A percentile compares a stretch with the other conserved stretches of the same genome.
These are phyloP conservation scores for Aphelenchoides avenae DNA, from an alignment of 1,140 invertebrate genomes.

Conservation along the genomic window DNA sequence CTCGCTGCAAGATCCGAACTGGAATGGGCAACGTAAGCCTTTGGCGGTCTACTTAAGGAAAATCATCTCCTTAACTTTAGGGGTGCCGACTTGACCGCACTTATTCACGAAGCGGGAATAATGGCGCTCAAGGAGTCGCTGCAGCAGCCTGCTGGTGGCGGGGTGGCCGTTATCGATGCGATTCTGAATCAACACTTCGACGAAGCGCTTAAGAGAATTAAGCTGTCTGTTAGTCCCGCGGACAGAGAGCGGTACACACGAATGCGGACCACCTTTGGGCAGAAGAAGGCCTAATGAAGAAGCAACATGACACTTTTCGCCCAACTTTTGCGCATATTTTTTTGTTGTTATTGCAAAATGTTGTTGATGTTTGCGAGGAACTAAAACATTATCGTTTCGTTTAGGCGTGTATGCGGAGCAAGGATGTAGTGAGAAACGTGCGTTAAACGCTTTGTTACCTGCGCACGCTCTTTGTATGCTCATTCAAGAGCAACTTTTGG, in stretches of 20 bases:
- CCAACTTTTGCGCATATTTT: not conserved
- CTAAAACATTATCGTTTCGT: too few relatives aligned
- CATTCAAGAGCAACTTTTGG: too few relatives aligned
- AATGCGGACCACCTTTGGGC: not conserved
- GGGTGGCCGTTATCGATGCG: conserved; percentile 10
- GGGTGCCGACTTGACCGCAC: conserved; percentile 83
- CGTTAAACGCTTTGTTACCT: too few relatives aligned
- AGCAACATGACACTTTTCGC: not conserved
- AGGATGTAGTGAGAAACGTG: too few relatives aligned
- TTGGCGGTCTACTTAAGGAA: conserved; percentile 2
- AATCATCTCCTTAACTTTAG: conserved; percentile 53
- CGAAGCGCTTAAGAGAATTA: conserved; percentile 9
- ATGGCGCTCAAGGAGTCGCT: conserved; percentile 18
- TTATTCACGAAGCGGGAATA: conserved; percentile 70
- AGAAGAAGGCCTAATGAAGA: not conserved
- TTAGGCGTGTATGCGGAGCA: too few relatives aligned
- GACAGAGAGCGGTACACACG: conserved; percentile 22
- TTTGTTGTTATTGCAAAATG: too few relatives aligned
- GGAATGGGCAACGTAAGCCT: conserved; percentile 29
- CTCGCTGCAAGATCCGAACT: conserved; percentile 13
- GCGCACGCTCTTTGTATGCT: too few relatives aligned
- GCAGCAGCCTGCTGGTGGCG: conserved; percentile 9
- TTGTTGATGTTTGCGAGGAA: too few relatives aligned
- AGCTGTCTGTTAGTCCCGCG: conserved; percentile 12
- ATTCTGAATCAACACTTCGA: conserved; percentile 23